Percentiles rank a stretch among this genome's conserved stretches.
phyloP scores from a whole-genome alignment of 2,888 invertebrate species.

The Clunio marinus region DNA sequence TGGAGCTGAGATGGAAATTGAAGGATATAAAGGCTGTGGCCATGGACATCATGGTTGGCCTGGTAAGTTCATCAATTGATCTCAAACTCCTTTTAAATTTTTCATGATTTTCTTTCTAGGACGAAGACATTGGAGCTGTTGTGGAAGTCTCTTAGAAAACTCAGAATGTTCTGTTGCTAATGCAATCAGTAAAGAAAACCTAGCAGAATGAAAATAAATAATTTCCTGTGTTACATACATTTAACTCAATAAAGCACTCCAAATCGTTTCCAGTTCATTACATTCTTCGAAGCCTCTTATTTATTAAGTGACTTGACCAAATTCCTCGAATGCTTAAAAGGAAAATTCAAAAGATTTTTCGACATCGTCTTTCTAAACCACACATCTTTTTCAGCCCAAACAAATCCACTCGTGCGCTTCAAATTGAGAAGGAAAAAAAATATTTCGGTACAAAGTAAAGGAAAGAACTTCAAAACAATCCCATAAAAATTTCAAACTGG shows the following conservation, averaged over 20 bases:
- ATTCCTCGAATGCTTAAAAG: background rate
- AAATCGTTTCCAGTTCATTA: constrained; percentile 2
- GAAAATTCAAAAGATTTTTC: background rate
- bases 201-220: constrained; percentile 5
- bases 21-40: constrained; percentile 67
- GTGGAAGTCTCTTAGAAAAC: constrained; percentile 61
- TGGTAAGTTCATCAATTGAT: constrained; percentile 8
- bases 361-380: background rate
- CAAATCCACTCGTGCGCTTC: background rate
- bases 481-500: background rate
- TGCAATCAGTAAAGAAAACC: constrained; percentile 41
- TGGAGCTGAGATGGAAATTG: constrained; percentile 64
- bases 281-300: background rate
- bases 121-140: constrained; percentile 77
- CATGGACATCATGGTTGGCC: constrained; percentile 69
- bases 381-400: background rate
- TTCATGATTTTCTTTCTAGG: constrained; percentile 58
- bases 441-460: too few species aligned
- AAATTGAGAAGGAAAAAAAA: constrained; percentile 5
- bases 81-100: background rate
- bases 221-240: background rate
- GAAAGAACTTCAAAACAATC: background rate
- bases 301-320: too few species aligned
- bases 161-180: constrained; percentile 58
- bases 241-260: background rate